Percentiles rank a stretch among this genome's conserved stretches.
These are phyloP conservation scores for Heliocidaris tuberculata DNA, from an alignment of 35 echinoderm and acorn worm species.

Conservation along the genomic window DNA sequence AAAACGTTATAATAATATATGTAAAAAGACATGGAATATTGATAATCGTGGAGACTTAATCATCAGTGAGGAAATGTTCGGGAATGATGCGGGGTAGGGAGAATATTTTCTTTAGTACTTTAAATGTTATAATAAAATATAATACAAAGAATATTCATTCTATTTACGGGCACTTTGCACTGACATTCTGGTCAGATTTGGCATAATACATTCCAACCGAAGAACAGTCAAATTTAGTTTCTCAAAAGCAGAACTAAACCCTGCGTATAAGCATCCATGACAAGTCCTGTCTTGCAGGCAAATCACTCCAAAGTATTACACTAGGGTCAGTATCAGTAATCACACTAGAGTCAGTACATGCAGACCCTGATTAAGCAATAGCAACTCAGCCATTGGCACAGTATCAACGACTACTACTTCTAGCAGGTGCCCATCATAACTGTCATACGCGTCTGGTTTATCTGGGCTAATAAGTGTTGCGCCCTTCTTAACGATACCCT, in stretches of 20 bases:
- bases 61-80: too few species aligned
- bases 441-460: neutral
- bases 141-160: too few species aligned
- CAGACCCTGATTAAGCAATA: neutral
- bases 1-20: neutral
- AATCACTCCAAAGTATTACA: neutral
- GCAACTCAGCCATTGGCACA: neutral
- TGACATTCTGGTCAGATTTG: too few species aligned
- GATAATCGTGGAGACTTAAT: too few species aligned
- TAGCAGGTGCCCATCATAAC: constrained; percentile 13
- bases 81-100: too few species aligned
- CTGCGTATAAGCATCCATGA: neutral
- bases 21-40: neutral
- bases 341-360: neutral
- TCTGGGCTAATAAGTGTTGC: constrained; percentile 39
- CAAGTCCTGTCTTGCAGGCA: neutral
- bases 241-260: neutral
- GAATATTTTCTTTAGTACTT: too few species aligned
- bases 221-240: neutral
- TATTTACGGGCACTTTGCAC: too few species aligned
- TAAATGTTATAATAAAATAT: too few species aligned
- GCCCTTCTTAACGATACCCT: neutral
- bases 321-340: too few species aligned
- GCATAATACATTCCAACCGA: too few species aligned
- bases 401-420: neutral